Percentiles rank a stretch among this genome's conserved stretches.
Evolutionary conservation across 2,797 vertebrate genomes (phyloP).

Genomic region (Numenius phaeopus): DNA sequence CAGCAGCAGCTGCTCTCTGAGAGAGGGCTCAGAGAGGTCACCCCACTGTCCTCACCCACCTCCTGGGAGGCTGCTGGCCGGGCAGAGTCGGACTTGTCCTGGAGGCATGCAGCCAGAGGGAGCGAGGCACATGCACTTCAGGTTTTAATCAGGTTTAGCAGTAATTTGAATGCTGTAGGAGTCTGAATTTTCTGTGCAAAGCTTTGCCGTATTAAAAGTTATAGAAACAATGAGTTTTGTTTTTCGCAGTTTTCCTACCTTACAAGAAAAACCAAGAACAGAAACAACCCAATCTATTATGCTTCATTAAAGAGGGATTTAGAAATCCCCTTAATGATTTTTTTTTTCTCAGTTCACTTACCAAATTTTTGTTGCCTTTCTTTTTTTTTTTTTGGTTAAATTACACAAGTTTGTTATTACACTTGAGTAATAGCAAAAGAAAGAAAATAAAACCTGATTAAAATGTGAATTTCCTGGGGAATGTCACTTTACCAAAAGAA

Average conservation of each 20-base stretch:
- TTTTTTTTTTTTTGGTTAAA: background rate
- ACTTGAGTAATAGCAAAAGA: background rate
- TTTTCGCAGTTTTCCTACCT: background rate
- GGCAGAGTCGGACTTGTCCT: background rate
- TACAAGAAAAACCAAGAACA: background rate
- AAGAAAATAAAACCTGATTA: background rate
- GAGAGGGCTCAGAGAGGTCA: background rate
- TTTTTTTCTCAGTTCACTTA: background rate
- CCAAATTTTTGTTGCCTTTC: background rate
- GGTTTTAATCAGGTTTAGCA: background rate
- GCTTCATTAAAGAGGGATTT: conserved; percentile 35
- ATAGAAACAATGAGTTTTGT: background rate
- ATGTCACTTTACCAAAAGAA: background rate
- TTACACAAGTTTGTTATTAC: background rate
- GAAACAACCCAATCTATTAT: background rate
- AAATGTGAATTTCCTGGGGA: background rate
- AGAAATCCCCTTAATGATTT: background rate
- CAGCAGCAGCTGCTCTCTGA: background rate
- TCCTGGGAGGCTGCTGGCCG: background rate
- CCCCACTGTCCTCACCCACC: too few relatives aligned
- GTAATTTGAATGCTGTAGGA: background rate
- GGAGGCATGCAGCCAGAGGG: background rate
- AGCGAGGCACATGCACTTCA: background rate
- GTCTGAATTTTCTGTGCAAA: background rate
- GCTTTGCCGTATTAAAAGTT: background rate